phyloP scores from a whole-genome alignment of 1,140 invertebrate species.

The Varroa destructor region DNA sequence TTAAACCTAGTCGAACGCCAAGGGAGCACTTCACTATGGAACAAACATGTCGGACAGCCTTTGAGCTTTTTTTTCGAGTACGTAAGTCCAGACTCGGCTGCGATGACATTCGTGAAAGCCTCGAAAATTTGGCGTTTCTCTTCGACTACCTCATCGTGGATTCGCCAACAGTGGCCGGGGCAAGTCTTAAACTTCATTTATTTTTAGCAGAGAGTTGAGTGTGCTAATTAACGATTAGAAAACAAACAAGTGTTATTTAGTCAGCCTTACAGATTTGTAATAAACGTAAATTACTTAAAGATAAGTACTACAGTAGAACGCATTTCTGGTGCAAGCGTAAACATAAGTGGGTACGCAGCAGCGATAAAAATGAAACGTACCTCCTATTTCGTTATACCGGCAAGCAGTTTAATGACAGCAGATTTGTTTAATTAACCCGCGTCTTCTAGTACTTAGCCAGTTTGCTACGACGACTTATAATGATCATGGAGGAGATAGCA shows the following conservation, averaged over 20 bases:
- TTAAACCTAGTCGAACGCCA: constrained; percentile 6
- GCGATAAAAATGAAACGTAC: too few species aligned
- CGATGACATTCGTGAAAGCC: constrained; percentile 11
- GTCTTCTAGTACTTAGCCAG: constrained; percentile 13
- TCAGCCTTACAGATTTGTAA: too few species aligned
- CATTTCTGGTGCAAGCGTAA: too few species aligned
- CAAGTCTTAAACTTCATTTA: background rate
- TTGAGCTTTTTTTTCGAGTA: background rate
- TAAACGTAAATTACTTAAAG: too few species aligned
- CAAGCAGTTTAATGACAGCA: too few species aligned
- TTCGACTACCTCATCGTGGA: constrained; percentile 4
- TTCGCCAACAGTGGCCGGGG: constrained; percentile 11
- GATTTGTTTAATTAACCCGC: too few species aligned
- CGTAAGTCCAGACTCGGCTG: background rate
- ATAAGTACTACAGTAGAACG: too few species aligned
- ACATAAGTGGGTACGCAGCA: too few species aligned
- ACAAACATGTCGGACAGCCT: constrained; percentile 15
- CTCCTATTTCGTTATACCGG: too few species aligned
- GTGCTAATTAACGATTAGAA: too few species aligned
- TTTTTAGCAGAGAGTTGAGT: too few species aligned
- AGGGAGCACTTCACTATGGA: constrained; percentile 22
- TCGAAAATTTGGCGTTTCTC: constrained; percentile 12
- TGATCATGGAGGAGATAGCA: constrained; percentile 17
- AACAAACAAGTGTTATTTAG: too few species aligned
- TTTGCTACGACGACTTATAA: background rate